Conservation (phyloP, 2,888 invertebrate genomes). For the Clivina fossor region DNA sequence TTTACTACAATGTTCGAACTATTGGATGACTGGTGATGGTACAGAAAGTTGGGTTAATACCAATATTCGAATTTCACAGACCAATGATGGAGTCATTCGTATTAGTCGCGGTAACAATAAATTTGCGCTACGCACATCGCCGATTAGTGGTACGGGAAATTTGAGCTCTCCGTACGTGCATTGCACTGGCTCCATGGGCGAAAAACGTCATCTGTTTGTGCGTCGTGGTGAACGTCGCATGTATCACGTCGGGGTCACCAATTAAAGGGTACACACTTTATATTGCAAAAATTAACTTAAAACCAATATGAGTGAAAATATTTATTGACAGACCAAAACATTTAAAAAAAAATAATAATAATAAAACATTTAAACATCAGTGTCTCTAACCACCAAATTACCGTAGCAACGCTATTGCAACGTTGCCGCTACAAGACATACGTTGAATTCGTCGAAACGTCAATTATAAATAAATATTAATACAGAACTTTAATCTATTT, state of each 20-base stretch:
- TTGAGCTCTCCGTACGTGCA: slow-evolving; percentile 83
- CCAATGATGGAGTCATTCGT: slow-evolving; percentile 82
- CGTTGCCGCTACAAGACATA: too few relatives aligned
- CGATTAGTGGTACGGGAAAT: slow-evolving; percentile 81
- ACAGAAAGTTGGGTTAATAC: slow-evolving; percentile 87
- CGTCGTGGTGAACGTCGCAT: slow-evolving; percentile 84
- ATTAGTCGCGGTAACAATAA: slow-evolving; percentile 81
- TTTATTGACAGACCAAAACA: too few relatives aligned
- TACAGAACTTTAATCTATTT: too few relatives aligned
- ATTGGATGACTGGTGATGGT: slow-evolving; percentile 80
- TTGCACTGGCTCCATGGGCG: slow-evolving; percentile 81
- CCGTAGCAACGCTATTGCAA: too few relatives aligned
- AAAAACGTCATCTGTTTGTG: slow-evolving; percentile 74
- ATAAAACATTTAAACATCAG: too few relatives aligned
- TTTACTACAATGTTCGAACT: slow-evolving; percentile 71
- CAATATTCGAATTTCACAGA: slow-evolving; percentile 81
- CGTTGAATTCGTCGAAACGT: too few relatives aligned
- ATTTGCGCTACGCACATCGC: slow-evolving; percentile 81
- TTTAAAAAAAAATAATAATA: too few relatives aligned
- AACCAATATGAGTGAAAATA: too few relatives aligned
- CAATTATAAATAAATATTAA: too few relatives aligned
- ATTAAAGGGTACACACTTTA: too few relatives aligned
- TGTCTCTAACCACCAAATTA: too few relatives aligned
- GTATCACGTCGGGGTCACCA: slow-evolving; percentile 87
- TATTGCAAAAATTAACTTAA: too few relatives aligned